Conservation (phyloP, 2,888 invertebrate genomes). For the Cenopis cana region DNA sequence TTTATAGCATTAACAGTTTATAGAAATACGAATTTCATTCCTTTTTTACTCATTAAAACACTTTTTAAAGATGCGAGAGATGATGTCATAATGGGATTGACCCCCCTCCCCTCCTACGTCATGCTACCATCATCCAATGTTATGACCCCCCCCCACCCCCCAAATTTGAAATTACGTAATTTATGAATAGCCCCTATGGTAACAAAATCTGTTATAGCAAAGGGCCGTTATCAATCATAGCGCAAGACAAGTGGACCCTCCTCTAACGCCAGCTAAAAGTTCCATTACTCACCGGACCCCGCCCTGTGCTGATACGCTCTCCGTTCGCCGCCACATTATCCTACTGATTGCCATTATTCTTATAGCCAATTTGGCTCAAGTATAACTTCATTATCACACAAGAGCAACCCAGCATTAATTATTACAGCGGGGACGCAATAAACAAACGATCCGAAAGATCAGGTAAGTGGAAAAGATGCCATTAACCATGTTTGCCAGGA, state of each 20-base stretch:
- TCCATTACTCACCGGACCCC: conserved; percentile 81
- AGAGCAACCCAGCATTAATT: conserved; percentile 28
- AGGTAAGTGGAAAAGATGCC: conserved; percentile 32
- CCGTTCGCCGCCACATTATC: conserved; percentile 64
- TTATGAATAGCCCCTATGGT: too few relatives aligned
- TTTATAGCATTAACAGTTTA: too few relatives aligned
- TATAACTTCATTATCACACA: conserved; percentile 35
- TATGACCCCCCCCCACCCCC: too few relatives aligned
- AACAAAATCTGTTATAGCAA: conserved; percentile 73
- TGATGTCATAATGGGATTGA: too few relatives aligned
- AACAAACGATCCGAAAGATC: conserved; percentile 9
- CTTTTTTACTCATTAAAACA: too few relatives aligned
- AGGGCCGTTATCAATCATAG: conserved; percentile 82
- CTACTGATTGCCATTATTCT: conserved; percentile 50
- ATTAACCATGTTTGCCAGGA: conserved; percentile 35
- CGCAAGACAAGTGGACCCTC: conserved; percentile 84
- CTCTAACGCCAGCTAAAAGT: conserved; percentile 76
- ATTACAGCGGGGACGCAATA: conserved; percentile 13
- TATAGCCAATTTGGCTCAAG: conserved; percentile 33
- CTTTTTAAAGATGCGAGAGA: too few relatives aligned
- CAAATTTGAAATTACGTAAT: too few relatives aligned
- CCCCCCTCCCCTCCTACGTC: too few relatives aligned
- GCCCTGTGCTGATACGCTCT: conserved; percentile 77
- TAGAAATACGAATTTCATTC: too few relatives aligned
- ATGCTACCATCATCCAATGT: too few relatives aligned